Evolutionary conservation across 2,888 invertebrate species (phyloP), one percentile per base, ranked within the genome.

Genomic region (Prosopocoilus inquinatus): DNA sequence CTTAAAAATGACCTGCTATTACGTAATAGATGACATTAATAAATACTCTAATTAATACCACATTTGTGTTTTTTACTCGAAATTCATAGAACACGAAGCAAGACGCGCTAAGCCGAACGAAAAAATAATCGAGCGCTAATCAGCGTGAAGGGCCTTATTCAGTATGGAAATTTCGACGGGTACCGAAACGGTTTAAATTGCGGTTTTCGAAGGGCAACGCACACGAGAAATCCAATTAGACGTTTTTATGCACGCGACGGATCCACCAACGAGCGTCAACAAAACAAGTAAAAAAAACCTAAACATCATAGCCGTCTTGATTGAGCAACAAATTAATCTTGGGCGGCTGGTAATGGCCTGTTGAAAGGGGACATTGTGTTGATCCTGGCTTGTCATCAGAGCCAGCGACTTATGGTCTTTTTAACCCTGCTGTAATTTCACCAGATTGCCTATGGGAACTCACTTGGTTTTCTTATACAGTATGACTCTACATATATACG

Each of bases 261-360:
- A 41, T 41, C 41, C 16, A 41, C 41, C 11, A 41, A 41, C 16
- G 15, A 11, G 16, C 41, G 16, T 41, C 41, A 16, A 41, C 41
- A 41, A 41, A 41, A 41, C 41, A 11, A 41, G 41, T 16, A 41
- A 41, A 41, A 34, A 41, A 41, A 41, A 16, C 20, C 20, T 28
- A 28, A 28, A 28, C 20, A 28, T 28, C 15, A 15, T 11, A 41
- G 55, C 33, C 13, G 35, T 41, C 41, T 46, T 49, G 50, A 55
- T 50, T 55, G 55, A 50, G 50, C 50, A 50, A 50, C 55, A 49
- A 55, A 55, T 55, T 55, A 55, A 55, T 55, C 55, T 55, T 46
- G 44, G 50, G 50, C 38, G 55, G 55, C 36, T 43, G 53, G 50
- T 55, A 55, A 55, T 55, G 55, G 48, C 47, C 36, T 48, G 56